phyloP scores from a whole-genome alignment of 2,888 invertebrate genomes.

The Acrobeloides nanus region DNA sequence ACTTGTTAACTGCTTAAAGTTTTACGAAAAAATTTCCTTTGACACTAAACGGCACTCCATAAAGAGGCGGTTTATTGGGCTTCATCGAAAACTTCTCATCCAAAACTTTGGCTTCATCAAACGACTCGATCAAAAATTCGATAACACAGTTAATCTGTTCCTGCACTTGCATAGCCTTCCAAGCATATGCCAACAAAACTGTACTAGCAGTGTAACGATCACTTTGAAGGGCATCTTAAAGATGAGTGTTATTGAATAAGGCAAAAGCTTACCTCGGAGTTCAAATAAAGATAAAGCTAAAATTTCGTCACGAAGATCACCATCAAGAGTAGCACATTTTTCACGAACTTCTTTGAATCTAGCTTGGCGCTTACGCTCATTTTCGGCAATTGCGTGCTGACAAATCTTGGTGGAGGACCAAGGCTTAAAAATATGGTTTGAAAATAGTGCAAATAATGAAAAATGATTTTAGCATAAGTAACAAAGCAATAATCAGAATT shows the following conservation, averaged over 20 bases:
- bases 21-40: conserved; percentile 42
- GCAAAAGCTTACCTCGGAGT: conserved; percentile 14
- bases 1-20: conserved; percentile 1
- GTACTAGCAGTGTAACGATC: conserved; percentile 34
- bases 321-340: conserved; percentile 9
- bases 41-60: conserved; percentile 51
- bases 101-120: conserved; percentile 30
- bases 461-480: too few species aligned
- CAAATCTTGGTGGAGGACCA: conserved; percentile 2
- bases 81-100: conserved; percentile 26
- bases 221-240: conserved; percentile 39
- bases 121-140: conserved; percentile 38
- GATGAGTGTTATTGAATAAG: conserved; percentile 5
- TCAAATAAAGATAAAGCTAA: conserved; percentile 13
- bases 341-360: conserved; percentile 17
- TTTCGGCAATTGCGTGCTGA: conserved; percentile 11
- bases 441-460: too few species aligned
- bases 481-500: too few species aligned
- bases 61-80: conserved; percentile 42
- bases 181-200: conserved; percentile 39
- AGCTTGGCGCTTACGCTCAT: conserved; percentile 13
- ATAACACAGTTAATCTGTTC: conserved; percentile 41
- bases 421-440: too few species aligned
- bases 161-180: conserved; percentile 39
- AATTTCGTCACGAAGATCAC: conserved; percentile 11